phyloP scores from a whole-genome alignment of 2,797 vertebrate species.

The Anisognathus igniventris region DNA sequence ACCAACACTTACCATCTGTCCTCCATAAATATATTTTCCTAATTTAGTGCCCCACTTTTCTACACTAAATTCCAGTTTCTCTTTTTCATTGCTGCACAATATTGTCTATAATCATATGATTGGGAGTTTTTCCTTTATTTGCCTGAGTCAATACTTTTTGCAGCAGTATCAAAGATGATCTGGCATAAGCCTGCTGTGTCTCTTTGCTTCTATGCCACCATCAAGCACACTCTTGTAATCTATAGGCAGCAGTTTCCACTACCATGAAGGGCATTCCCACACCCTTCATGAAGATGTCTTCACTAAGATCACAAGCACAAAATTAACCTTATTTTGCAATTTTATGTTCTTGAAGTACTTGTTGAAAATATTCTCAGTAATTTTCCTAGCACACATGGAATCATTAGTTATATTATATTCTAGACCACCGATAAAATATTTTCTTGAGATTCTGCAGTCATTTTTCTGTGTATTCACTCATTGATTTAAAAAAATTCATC shows the following conservation, averaged over 20 bases:
- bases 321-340: rapidly evolving
- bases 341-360: neutral
- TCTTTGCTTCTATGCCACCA: neutral
- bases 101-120: neutral
- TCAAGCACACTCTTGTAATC: neutral
- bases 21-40: neutral
- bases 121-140: neutral
- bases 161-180: neutral
- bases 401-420: neutral
- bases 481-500: neutral
- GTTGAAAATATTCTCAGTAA: neutral
- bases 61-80: neutral
- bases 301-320: neutral
- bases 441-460: neutral
- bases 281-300: neutral
- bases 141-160: neutral
- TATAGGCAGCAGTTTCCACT: neutral
- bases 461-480: neutral
- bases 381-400: neutral
- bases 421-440: neutral
- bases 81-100: neutral
- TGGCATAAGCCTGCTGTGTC: neutral
- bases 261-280: neutral
- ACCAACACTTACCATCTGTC: rapidly evolving
- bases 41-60: neutral